Base-by-base conservation (phyloP, 2,113 vertebrate genomes). In the Alosa alosa region DNA sequence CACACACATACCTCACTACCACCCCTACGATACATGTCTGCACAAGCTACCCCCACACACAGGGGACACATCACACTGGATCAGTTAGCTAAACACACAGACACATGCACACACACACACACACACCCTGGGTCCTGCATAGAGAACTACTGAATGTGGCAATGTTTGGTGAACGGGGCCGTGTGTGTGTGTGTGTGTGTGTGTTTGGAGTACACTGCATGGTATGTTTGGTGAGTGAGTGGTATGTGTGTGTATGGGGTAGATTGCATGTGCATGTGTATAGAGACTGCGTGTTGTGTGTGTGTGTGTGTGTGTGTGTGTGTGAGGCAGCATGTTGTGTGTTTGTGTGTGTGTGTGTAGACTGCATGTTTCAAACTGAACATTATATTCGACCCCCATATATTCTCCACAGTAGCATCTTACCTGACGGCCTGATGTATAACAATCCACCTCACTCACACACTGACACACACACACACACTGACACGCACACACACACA, bases 1-100 rank as follows among this genome's bases (percentile, higher is more conserved):
- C 84, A 49, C 82, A 55, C 86, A 60, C 81, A 82, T 46, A 6
- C 8, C 81, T 85, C 41, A 81, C 20, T 36, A 49, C 22, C 41
- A 44, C 41, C 41, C 41, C 41, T 44, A 44, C 41, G 2, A 44
- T 44, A 44, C 41, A 44, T 44, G 41, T 44, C 41, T 4, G 41
- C 41, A 44, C 41, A 44, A 44, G 41, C 41, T 44, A 44, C 41
- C 41, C 41, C 41, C 4, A 44, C 41, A 44, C 41, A 44, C 2
- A 44, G 41, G 41, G 41, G 41, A 2, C 41, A 44, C 41, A 44
- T 44, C 41, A 44, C 41, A 44, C 41, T 44, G 41, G 41, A 44
- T 44, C 41, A 44, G 41, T 44, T 44, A 44, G 41, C 41, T 44
- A 44, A 44, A 44, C 41, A 44, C 41, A 44, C 41, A 44, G 2